These are phyloP conservation scores for Chitala chitala DNA, from an alignment of 2,113 vertebrate genomes.

Conservation along the genomic window DNA sequence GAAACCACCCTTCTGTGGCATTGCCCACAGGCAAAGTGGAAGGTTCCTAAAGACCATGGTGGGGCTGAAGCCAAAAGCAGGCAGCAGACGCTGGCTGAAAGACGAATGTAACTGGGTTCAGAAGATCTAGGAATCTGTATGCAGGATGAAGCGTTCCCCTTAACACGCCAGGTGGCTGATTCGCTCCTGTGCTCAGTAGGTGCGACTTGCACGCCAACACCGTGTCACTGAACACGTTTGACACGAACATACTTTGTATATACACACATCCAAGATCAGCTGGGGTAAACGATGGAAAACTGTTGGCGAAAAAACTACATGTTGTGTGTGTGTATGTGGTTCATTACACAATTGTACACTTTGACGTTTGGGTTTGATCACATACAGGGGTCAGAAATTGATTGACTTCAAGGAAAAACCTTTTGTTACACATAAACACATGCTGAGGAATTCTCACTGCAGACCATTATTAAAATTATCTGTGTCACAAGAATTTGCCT, in stretches of 20 bases:
- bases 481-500: not conserved
- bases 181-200: not conserved
- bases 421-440: too few species aligned
- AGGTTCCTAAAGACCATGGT: not conserved
- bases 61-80: not conserved
- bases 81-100: not conserved
- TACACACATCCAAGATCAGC: not conserved
- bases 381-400: too few species aligned
- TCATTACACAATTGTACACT: not conserved
- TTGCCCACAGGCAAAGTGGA: conserved; percentile 34
- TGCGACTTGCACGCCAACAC: not conserved
- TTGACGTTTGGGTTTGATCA: too few species aligned
- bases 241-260: not conserved
- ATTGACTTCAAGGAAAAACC: too few species aligned
- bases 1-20: conserved; percentile 52
- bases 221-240: not conserved
- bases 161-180: not conserved
- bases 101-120: too few species aligned
- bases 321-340: too few species aligned
- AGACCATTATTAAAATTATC: too few species aligned
- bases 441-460: too few species aligned
- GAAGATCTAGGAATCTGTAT: not conserved
- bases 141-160: not conserved
- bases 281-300: not conserved
- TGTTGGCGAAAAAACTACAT: too few species aligned